Evolutionary conservation across 2,113 vertebrate species (phyloP), one percentile per base, ranked within the genome.

Genomic region (Sinocyclocheilus anophthalmus): DNA sequence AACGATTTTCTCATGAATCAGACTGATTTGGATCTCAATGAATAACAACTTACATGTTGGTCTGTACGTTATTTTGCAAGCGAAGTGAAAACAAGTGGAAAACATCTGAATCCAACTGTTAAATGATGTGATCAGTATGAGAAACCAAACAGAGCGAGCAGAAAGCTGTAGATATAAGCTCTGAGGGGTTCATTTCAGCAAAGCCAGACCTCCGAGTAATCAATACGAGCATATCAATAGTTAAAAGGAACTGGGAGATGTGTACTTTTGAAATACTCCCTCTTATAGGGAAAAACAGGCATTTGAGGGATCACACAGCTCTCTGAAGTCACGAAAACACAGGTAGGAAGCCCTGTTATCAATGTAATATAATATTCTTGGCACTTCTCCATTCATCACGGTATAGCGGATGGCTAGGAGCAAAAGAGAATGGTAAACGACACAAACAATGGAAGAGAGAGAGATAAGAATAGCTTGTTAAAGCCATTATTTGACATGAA

Each of bases 401-500:
- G 55, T 10, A 20, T 9, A 83, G 42, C 12, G 16, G 50, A 45
- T 30, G 1, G n/a, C 7, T 48, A n/a, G 13, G 14, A 53, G 37
- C 9, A 70, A 82, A 59, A 78, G 80, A 73, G 20, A 73, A 73
- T 13, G 3, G 39, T n/a, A 5, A 33, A 75, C 39, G 5, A 48
- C 39, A 73, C 59, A 77, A 81, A 83, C 73, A 79, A 61, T 1
- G 13, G 22, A 53, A 78, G 59, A 78, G 55, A 42, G 53, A 33
- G 26, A 33, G 65, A 70, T 9, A 37, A 48, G 42, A 45, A 57
- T 45, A 26, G 50, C 16, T 87, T 85, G 86, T 30, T 63, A 12
- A 78, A 42, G 61, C 24, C 50, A 63, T 81, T 86, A 76, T 83
- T 76, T 76, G 67, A 77, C 81, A 86, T 88, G 37, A 72, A 69